A percentile compares a stretch with the other conserved stretches of the same genome.
Conservation (phyloP, 1,140 invertebrate species). For the Callitettix versicolor region DNA sequence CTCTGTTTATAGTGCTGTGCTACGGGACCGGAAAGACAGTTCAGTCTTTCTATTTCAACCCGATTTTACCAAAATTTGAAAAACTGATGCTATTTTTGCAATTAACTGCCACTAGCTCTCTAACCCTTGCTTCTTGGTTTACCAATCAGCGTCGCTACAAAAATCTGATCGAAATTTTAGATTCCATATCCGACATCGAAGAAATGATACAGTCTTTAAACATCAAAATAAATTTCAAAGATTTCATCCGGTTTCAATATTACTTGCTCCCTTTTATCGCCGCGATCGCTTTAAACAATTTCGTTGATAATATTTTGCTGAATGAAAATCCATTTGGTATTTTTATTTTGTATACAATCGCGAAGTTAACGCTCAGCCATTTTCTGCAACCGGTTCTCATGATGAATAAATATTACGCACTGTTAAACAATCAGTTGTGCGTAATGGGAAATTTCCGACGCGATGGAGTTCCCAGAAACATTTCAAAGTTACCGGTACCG, state of each 20-base stretch:
- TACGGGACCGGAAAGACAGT: not conserved
- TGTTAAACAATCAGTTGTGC: not conserved
- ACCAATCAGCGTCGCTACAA: slow-evolving; percentile 1
- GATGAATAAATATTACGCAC: not conserved
- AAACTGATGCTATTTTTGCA: slow-evolving; percentile 6
- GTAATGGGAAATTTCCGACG: not conserved
- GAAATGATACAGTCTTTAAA: not conserved
- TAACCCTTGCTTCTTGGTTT: not conserved
- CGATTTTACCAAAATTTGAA: slow-evolving; percentile 5
- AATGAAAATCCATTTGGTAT: not conserved
- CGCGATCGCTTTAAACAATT: not conserved
- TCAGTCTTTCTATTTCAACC: slow-evolving; percentile 2
- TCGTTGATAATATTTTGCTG: slow-evolving; percentile 5
- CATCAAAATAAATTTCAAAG: not conserved
- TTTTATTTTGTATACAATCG: slow-evolving; percentile 7
- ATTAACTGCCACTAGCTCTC: slow-evolving; percentile 1
- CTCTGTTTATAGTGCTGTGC: not conserved
- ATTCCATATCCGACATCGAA: not conserved
- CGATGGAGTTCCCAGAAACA: not conserved
- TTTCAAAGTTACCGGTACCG: not conserved
- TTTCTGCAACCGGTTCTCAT: not conserved
- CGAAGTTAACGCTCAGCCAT: slow-evolving; percentile 4
- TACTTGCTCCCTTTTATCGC: not conserved
- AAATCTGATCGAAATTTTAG: not conserved
- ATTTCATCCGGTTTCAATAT: not conserved